Evolutionary conservation across 64 coral and sea anemone genomes (phyloP).

Genomic region (Platygyra sinensis): DNA sequence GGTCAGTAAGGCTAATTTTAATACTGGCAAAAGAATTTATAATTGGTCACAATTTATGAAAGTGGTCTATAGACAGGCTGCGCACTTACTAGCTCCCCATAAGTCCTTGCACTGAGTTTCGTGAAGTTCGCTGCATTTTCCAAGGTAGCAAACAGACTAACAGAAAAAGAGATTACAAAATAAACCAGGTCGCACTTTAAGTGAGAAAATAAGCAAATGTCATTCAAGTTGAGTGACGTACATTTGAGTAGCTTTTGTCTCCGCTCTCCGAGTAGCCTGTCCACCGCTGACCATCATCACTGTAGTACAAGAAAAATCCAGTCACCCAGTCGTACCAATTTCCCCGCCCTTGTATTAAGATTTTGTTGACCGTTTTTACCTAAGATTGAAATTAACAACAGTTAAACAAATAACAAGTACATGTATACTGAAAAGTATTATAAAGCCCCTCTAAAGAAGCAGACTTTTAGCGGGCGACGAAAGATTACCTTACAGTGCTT

Average conservation of each 20-base stretch:
- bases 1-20: too few species aligned
- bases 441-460: too few species aligned
- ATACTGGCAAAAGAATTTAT: too few species aligned
- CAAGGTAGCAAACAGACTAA: slow-evolving; percentile 50
- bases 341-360: slow-evolving; percentile 43
- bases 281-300: slow-evolving; percentile 60
- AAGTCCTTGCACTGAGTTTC: slow-evolving; percentile 70
- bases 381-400: not conserved
- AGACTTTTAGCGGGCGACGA: too few species aligned
- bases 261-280: slow-evolving; percentile 54
- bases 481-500: too few species aligned
- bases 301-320: slow-evolving; percentile 29
- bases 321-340: slow-evolving; percentile 62
- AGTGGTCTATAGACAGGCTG: too few species aligned
- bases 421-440: not conserved
- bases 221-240: not conserved
- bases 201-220: not conserved
- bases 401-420: not conserved
- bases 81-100: slow-evolving; percentile 63
- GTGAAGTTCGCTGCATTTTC: slow-evolving; percentile 48
- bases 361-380: slow-evolving; percentile 8
- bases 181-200: not conserved
- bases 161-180: not conserved
- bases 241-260: slow-evolving; percentile 45
- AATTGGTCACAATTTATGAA: too few species aligned